Conservation (phyloP, 1,140 invertebrate genomes). For the Littorina saxatilis region DNA sequence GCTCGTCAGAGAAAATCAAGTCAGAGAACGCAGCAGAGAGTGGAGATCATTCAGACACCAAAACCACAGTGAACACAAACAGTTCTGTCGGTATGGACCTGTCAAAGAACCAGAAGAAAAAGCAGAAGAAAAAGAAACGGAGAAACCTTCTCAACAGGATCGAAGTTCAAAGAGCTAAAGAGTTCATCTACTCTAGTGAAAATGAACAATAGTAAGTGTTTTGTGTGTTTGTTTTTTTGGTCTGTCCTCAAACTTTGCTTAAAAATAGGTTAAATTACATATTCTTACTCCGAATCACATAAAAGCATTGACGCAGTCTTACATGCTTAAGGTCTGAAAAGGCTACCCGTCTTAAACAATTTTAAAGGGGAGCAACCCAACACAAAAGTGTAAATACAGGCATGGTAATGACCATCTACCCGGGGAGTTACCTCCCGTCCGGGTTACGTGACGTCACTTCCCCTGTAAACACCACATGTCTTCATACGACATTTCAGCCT, state of each 20-base stretch:
- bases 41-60: background rate
- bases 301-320: too few relatives aligned
- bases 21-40: background rate
- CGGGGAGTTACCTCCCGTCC: too few relatives aligned
- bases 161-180: conserved; percentile 33
- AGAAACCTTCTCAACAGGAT: conserved; percentile 25
- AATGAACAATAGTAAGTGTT: conserved; percentile 33
- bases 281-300: too few relatives aligned
- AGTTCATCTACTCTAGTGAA: conserved; percentile 32
- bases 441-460: too few relatives aligned
- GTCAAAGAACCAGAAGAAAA: conserved; percentile 38
- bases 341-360: too few relatives aligned
- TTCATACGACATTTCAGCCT: too few relatives aligned
- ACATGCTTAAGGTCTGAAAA: too few relatives aligned
- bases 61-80: conserved; percentile 9
- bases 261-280: too few relatives aligned
- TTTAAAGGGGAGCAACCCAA: too few relatives aligned
- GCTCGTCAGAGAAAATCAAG: background rate
- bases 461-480: too few relatives aligned
- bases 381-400: too few relatives aligned
- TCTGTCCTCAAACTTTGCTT: background rate
- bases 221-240: background rate
- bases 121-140: conserved; percentile 33
- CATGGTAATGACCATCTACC: too few relatives aligned
- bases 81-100: conserved; percentile 30